A percentile compares a stretch with the other conserved stretches of the same genome.
These are phyloP conservation scores for Drosophila tani DNA, from an alignment of 1,140 invertebrate species.

Conservation along the genomic window DNA sequence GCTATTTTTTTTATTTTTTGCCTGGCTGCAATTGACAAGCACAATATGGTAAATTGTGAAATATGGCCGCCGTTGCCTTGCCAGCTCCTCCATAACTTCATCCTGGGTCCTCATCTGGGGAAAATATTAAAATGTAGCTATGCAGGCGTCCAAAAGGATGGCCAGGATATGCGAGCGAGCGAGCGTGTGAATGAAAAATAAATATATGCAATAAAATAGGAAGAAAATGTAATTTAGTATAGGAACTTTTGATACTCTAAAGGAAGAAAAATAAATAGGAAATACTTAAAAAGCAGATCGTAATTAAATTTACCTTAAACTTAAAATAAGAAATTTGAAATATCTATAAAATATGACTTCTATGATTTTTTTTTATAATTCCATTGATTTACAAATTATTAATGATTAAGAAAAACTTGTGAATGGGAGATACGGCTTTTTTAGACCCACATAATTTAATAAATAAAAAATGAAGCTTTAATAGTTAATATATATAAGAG, in stretches of 20 bases:
- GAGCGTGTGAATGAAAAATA: conserved; percentile 41
- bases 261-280: no score
- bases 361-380: no score
- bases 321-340: background rate
- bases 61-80: conserved; percentile 62
- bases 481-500: background rate
- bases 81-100: conserved; percentile 21
- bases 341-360: background rate
- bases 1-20: conserved; percentile 33
- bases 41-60: conserved; percentile 80
- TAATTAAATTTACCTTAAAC: background rate
- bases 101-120: conserved; percentile 8
- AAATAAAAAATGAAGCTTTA: background rate
- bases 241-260: background rate
- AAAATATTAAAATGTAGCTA: conserved; percentile 56
- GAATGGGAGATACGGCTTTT: no score
- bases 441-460: no score
- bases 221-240: background rate
- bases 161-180: conserved; percentile 22
- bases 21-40: conserved; percentile 75
- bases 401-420: no score
- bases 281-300: no score
- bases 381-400: no score
- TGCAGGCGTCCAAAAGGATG: conserved; percentile 32
- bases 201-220: conserved; percentile 22